Base-by-base conservation (phyloP, 2,888 invertebrate species). In the Apodemia zela region DNA sequence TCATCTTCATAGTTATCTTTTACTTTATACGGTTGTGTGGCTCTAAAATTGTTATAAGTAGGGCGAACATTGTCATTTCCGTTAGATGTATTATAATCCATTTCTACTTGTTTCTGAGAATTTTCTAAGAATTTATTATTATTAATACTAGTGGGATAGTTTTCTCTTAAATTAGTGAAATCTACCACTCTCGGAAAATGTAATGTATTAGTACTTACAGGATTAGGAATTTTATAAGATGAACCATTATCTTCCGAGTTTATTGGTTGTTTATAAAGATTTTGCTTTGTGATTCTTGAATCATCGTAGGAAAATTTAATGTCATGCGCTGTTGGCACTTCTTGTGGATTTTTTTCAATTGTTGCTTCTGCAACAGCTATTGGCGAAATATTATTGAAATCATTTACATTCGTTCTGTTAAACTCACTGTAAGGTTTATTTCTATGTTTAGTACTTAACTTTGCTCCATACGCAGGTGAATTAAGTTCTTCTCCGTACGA, bases 101-200 rank as follows among this genome's bases (percentile, higher is more conserved):
- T 13, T 38, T 38, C 47, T 29, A 72, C 64, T 63, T 79, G 74
- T 69, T 80, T 77, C 29, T 73, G 68, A 49, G 77, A 75, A 45
- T 71, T 72, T 21, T 73, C 72, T 15, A 77, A 72, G 66, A 80
- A 77, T 67, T 82, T 83, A 67, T 42, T 74, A 66, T 84, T 74
- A 66, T 84, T 83, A 3, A 81, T 75, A 63, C 85, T 85, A 47
- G 78, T 73, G 10, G 81, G 82, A 75, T 85, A 84, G 63, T 75
- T 79, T 61, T 80, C 80, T 60, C 82, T 83, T 15, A 78, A 68
- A 66, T 85, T 85, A 1, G 88, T 88, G 67, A 88, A 91, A 73
- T 90, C 90, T 6, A 89, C 76, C 2, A 88, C 82, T 76, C 81
- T 84, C 13, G 80, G 85, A 74, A 83, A 89, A 67, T 86, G 84